Conservation (phyloP, 2,113 vertebrate species). For the Eptesicus fuscus region DNA sequence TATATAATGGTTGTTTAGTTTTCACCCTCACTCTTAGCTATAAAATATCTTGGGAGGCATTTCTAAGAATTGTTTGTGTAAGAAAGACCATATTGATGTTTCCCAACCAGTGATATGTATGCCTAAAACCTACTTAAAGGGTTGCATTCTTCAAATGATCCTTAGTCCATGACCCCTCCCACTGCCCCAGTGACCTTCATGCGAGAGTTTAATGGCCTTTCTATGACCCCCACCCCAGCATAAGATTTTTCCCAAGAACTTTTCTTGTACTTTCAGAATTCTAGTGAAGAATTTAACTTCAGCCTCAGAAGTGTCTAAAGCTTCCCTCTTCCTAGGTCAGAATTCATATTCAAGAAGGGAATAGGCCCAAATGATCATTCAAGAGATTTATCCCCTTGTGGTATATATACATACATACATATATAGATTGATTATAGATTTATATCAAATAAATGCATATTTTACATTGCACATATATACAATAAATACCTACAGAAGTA, state of each 20-base stretch:
- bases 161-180: constrained; percentile 42
- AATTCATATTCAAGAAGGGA: background rate
- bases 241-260: constrained; percentile 46
- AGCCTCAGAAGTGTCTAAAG: background rate
- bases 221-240: constrained; percentile 49
- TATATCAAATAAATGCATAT: background rate
- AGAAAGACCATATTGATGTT: constrained; percentile 35
- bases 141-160: constrained; percentile 45
- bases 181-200: constrained; percentile 61
- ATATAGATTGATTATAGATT: background rate
- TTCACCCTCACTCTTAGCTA: background rate
- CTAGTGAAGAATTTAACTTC: constrained; percentile 39
- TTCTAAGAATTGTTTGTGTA: constrained; percentile 18
- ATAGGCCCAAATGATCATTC: background rate
- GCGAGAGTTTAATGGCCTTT: constrained; percentile 54
- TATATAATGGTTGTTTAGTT: background rate
- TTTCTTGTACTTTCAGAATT: constrained; percentile 47
- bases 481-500: background rate
- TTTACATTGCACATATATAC: background rate
- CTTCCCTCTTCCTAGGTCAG: background rate
- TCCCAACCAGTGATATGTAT: constrained; percentile 20
- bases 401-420: background rate
- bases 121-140: constrained; percentile 43
- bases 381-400: background rate
- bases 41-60: constrained; percentile 15